Conservation (phyloP, 1,140 invertebrate genomes). For the Conus betulinus region DNA sequence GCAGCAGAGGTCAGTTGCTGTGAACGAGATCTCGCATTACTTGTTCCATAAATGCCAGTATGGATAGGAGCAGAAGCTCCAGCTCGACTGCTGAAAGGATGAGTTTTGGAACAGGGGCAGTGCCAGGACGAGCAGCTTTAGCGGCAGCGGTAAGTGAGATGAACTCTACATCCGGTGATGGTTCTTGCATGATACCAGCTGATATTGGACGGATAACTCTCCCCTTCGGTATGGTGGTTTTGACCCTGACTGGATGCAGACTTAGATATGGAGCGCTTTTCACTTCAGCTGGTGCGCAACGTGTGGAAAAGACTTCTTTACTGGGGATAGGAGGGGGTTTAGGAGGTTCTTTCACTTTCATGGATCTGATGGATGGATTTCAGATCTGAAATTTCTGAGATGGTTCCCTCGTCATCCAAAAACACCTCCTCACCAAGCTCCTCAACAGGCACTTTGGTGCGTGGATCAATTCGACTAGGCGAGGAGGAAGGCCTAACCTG, state of each 20-base stretch:
- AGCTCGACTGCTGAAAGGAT: conserved; percentile 50
- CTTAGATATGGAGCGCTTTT: conserved; percentile 54
- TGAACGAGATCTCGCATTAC: conserved; percentile 33
- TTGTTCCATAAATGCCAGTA: background rate
- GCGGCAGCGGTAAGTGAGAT: background rate
- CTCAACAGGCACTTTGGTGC: conserved; percentile 68
- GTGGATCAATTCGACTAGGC: conserved; percentile 72
- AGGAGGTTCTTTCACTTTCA: conserved; percentile 55
- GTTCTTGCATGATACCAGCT: conserved; percentile 56
- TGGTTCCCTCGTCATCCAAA: conserved; percentile 48
- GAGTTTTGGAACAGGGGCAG: conserved; percentile 53
- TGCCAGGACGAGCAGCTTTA: conserved; percentile 51
- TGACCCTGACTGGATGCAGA: conserved; percentile 63
- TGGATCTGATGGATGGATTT: conserved; percentile 58
- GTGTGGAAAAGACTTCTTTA: conserved; percentile 61
- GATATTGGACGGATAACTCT: conserved; percentile 68
- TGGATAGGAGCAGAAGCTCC: background rate
- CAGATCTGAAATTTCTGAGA: conserved; percentile 59
- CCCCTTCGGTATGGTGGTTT: conserved; percentile 66
- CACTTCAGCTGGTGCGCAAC: conserved; percentile 58
- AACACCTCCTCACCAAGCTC: conserved; percentile 63
- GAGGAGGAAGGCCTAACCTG: conserved; percentile 70
- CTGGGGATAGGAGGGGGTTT: conserved; percentile 46
- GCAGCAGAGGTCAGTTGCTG: conserved; percentile 49
- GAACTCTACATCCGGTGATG: conserved; percentile 40